A percentile compares a stretch with the other conserved stretches of the same genome.
These are phyloP conservation scores for Eubucco bourcierii DNA, from an alignment of 2,113 vertebrate species.

Conservation along the genomic window DNA sequence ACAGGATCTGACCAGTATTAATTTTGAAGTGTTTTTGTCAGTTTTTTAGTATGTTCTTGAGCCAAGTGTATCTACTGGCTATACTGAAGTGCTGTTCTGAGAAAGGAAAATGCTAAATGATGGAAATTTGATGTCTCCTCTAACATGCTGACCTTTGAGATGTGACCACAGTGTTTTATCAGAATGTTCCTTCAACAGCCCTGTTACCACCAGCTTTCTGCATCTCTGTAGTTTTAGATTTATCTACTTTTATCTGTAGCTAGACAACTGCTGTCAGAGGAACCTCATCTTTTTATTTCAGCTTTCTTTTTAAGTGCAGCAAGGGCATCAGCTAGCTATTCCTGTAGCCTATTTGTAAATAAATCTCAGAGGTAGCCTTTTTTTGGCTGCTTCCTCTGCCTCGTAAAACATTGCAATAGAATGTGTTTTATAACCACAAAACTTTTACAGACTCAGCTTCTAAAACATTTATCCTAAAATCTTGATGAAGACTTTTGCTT, in stretches of 20 bases:
- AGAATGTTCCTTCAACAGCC: not conserved
- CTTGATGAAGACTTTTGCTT: not conserved
- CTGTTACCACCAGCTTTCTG: not conserved
- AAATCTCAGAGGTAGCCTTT: not conserved
- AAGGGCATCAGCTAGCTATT: not conserved
- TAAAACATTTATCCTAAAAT: not conserved
- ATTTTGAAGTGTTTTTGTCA: not conserved
- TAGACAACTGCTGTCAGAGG: not conserved
- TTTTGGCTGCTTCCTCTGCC: not conserved
- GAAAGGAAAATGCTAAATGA: not conserved
- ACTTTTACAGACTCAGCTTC: not conserved
- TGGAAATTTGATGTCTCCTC: not conserved
- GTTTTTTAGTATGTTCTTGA: not conserved
- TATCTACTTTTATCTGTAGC: not conserved
- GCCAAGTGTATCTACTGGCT: not conserved
- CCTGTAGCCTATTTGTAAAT: conserved; percentile 12
- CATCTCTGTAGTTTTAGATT: not conserved
- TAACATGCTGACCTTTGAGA: not conserved
- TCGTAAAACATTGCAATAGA: not conserved
- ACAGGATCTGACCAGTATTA: not conserved
- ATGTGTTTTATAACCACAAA: not conserved
- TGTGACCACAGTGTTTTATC: not conserved
- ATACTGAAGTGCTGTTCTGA: not conserved
- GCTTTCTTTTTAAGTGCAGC: not conserved
- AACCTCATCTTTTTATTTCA: not conserved